phyloP scores from a whole-genome alignment of 2,113 vertebrate genomes.

The Myanophis thanlyinensis region DNA sequence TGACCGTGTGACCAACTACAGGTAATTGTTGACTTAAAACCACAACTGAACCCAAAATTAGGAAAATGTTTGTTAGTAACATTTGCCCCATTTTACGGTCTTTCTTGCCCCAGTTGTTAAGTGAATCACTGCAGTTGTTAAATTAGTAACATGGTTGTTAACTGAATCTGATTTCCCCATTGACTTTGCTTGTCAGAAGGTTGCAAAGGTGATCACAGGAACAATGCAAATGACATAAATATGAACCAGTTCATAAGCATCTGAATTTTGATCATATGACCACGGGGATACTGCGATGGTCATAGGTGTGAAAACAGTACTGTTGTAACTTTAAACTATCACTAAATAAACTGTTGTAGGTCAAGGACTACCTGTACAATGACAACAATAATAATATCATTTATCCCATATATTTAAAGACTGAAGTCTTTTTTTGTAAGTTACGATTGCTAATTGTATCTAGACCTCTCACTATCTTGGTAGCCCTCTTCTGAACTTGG shows the following conservation, averaged over 20 bases:
- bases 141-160: background rate
- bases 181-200: background rate
- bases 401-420: background rate
- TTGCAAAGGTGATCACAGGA: background rate
- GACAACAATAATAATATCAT: background rate
- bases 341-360: background rate
- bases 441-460: background rate
- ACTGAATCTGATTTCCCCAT: background rate
- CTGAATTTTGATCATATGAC: background rate
- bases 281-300: background rate
- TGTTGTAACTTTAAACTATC: background rate
- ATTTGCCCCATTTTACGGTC: background rate
- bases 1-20: background rate
- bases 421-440: background rate
- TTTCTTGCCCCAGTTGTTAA: background rate
- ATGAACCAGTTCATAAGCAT: background rate
- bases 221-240: background rate
- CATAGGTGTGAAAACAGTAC: background rate
- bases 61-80: background rate
- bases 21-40: background rate
- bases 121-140: background rate
- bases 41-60: background rate
- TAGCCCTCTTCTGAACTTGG: background rate
- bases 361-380: background rate
- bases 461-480: background rate